A percentile compares a stretch with the other conserved stretches of the same genome.
These are phyloP conservation scores for Drosophila histrio DNA, from an alignment of 2,888 invertebrate species.

Conservation along the genomic window DNA sequence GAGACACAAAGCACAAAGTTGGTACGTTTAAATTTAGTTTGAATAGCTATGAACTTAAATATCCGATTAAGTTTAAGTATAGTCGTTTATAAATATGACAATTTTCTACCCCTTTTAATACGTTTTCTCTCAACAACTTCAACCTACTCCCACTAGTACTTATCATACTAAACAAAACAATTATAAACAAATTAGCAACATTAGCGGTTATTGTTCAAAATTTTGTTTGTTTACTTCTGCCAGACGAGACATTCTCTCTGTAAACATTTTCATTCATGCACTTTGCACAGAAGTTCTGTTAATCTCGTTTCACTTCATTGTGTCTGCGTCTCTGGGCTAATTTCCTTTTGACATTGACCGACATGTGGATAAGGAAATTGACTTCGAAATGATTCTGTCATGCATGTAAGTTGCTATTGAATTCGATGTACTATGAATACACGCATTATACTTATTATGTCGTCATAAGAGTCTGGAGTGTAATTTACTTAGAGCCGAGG, in stretches of 20 bases:
- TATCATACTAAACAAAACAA: slow-evolving; percentile 1
- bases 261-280: slow-evolving; percentile 3
- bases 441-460: not conserved
- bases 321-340: not conserved
- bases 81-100: too few relatives aligned
- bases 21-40: too few relatives aligned
- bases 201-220: slow-evolving; percentile 12
- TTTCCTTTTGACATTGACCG: slow-evolving; percentile 13
- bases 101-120: too few relatives aligned
- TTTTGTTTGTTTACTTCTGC: slow-evolving; percentile 14
- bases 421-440: not conserved
- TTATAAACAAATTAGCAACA: slow-evolving; percentile 3
- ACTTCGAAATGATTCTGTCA: not conserved
- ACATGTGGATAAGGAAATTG: slow-evolving; percentile 12
- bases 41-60: too few relatives aligned
- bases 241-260: slow-evolving; percentile 1
- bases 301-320: slow-evolving; percentile 3
- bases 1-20: too few relatives aligned
- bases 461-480: not conserved
- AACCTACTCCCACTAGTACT: too few relatives aligned
- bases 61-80: too few relatives aligned
- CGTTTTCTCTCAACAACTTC: not conserved
- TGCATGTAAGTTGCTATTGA: not conserved
- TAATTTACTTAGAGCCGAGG: slow-evolving; percentile 42
- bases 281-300: slow-evolving; percentile 1